These are phyloP conservation scores for Rhombomys opimus DNA, from an alignment of 2,113 vertebrate genomes.

Conservation along the genomic window DNA sequence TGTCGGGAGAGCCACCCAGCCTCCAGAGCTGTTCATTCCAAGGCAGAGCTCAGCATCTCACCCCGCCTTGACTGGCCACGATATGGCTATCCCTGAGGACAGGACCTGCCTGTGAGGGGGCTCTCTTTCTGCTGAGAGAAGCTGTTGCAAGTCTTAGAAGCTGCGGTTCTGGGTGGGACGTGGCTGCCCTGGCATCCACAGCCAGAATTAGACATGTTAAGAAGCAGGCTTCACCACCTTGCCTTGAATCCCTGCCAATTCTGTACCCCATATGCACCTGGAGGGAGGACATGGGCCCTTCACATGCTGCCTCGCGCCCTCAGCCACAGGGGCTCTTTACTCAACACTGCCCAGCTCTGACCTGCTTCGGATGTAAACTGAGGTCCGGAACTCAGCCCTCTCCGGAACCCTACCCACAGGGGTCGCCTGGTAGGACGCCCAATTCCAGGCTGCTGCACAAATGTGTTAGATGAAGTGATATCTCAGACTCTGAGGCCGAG, in stretches of 20 bases:
- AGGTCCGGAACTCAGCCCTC: not conserved
- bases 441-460: not conserved
- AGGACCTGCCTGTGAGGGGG: not conserved
- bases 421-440: not conserved
- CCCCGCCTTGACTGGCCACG: not conserved
- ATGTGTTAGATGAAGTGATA: not conserved
- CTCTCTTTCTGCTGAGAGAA: not conserved
- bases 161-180: not conserved
- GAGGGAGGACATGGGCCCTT: not conserved
- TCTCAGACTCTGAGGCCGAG: not conserved
- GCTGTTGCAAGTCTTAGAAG: not conserved
- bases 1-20: not conserved
- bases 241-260: not conserved
- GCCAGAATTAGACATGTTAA: not conserved
- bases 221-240: not conserved
- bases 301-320: rapidly evolving
- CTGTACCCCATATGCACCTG: not conserved
- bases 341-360: not conserved
- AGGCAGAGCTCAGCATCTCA: not conserved
- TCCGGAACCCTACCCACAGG: not conserved
- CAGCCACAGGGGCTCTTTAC: not conserved
- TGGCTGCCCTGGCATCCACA: not conserved
- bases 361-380: not conserved
- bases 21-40: not conserved
- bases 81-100: not conserved